These are phyloP conservation scores for Campoletis raptor DNA, from an alignment of 2,888 invertebrate genomes.

Conservation along the genomic window DNA sequence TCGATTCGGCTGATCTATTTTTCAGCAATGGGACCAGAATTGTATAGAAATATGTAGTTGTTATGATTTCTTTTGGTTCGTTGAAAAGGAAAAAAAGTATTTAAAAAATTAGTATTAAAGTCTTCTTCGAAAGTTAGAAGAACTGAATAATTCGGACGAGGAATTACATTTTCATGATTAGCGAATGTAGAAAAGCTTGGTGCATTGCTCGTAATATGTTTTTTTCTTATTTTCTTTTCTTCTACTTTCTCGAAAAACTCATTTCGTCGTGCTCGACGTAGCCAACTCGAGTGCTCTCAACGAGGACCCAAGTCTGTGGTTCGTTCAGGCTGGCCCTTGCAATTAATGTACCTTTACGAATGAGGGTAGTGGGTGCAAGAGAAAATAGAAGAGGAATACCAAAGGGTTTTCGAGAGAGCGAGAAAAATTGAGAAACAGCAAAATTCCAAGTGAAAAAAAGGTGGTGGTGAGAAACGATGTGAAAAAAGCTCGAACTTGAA, in stretches of 20 bases:
- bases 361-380: conserved; percentile 26
- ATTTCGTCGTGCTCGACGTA: conserved; percentile 61
- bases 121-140: background rate
- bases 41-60: too few species aligned
- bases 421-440: conserved; percentile 34
- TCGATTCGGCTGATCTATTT: too few species aligned
- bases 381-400: conserved; percentile 25
- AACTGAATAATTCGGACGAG: background rate
- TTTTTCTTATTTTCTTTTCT: conserved; percentile 1
- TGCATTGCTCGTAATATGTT: background rate
- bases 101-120: too few species aligned
- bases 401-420: conserved; percentile 24
- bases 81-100: too few species aligned
- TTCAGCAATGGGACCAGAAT: too few species aligned
- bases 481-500: conserved; percentile 59
- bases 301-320: conserved; percentile 36
- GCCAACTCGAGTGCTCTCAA: conserved; percentile 41
- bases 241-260: conserved; percentile 44
- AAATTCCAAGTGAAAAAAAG: conserved; percentile 23
- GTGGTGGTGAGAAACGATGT: conserved; percentile 4
- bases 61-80: too few species aligned
- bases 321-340: conserved; percentile 50
- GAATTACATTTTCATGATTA: conserved; percentile 16
- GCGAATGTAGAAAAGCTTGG: background rate
- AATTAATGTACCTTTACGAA: conserved; percentile 62